phyloP scores from a whole-genome alignment of 2,888 invertebrate genomes.

The Geotrupes spiniger region DNA sequence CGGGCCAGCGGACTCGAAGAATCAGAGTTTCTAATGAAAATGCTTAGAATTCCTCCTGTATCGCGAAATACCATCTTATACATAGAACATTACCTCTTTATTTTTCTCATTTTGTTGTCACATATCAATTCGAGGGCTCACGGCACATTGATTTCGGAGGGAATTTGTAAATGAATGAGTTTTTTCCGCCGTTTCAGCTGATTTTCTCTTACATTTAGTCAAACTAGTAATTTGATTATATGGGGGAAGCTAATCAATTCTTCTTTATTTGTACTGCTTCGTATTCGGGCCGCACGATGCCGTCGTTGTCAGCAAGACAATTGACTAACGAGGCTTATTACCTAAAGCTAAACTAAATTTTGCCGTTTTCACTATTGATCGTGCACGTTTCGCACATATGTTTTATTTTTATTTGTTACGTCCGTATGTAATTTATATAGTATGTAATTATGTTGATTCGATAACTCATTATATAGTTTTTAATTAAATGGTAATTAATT shows the following conservation, averaged over 20 bases:
- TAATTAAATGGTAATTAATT: too few relatives aligned
- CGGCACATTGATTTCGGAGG: constrained; percentile 10
- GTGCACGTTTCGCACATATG: too few relatives aligned
- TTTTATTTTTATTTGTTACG: too few relatives aligned
- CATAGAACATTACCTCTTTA: constrained; percentile 16
- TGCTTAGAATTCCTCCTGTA: constrained; percentile 28
- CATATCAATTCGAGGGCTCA: constrained; percentile 18
- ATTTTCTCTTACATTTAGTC: constrained; percentile 26
- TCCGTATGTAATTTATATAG: too few relatives aligned
- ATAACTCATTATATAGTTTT: too few relatives aligned
- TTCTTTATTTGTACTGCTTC: constrained; percentile 23
- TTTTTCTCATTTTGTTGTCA: constrained; percentile 14
- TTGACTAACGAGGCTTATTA: constrained; percentile 29
- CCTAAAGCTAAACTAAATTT: constrained; percentile 5
- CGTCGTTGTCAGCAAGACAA: constrained; percentile 26
- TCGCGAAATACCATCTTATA: constrained; percentile 21
- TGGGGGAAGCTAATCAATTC: constrained; percentile 26
- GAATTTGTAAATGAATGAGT: constrained; percentile 8
- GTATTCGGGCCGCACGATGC: constrained; percentile 20
- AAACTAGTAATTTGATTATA: constrained; percentile 29
- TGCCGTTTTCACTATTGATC: constrained; percentile 9
- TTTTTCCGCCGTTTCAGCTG: constrained; percentile 25
- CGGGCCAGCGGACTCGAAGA: constrained; percentile 36
- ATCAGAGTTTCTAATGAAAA: constrained; percentile 40
- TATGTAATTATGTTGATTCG: too few relatives aligned